A percentile compares a stretch with the other conserved stretches of the same genome.
phyloP scores from a whole-genome alignment of 2,113 vertebrate genomes.

The Myotis brandtii region DNA sequence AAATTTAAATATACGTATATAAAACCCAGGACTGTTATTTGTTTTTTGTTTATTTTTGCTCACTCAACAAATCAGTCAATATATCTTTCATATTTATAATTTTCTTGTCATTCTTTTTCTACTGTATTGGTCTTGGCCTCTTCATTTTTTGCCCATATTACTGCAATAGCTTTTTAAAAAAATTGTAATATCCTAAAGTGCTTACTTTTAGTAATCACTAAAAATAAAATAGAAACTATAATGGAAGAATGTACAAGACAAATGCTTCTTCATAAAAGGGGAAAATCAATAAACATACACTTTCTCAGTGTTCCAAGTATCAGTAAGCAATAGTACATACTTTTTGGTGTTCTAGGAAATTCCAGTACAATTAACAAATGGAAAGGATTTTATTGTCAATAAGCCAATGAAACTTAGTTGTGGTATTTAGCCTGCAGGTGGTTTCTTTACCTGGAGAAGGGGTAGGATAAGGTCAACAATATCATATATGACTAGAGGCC shows the following conservation, averaged over 20 bases:
- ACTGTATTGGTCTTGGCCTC: rapidly evolving
- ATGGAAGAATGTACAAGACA: background rate
- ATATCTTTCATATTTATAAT: background rate
- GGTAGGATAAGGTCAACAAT: background rate
- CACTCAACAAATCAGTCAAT: background rate
- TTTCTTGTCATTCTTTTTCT: background rate
- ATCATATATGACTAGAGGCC: background rate
- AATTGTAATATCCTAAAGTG: background rate
- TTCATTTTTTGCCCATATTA: background rate
- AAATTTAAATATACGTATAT: background rate
- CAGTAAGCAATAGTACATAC: background rate
- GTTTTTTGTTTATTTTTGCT: background rate
- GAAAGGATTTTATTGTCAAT: background rate
- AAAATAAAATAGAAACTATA: constrained; percentile 27
- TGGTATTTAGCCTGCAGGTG: background rate
- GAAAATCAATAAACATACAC: background rate
- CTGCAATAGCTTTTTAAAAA: background rate
- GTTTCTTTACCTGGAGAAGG: background rate
- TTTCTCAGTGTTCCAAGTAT: background rate
- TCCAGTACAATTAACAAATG: background rate
- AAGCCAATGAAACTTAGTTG: background rate
- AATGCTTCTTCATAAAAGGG: background rate
- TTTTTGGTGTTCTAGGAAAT: constrained; percentile 10
- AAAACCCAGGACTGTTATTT: background rate
- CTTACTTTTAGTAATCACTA: constrained; percentile 33